Conservation (phyloP, 2,888 invertebrate genomes). For the Drosophila cracens region DNA sequence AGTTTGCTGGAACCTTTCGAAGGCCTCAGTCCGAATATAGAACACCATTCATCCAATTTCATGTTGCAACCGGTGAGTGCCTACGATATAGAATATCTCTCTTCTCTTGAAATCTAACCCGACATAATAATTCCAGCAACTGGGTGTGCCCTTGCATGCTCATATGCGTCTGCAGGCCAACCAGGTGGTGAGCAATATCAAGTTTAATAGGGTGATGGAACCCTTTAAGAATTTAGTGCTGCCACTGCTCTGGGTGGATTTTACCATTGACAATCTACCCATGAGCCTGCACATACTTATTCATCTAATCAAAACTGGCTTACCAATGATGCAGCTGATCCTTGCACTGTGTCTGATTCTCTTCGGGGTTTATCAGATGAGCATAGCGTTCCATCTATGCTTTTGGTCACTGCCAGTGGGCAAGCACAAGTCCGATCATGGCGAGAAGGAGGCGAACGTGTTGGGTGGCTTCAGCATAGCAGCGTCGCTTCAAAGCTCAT, state of each 20-base stretch:
- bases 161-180: conserved; percentile 90
- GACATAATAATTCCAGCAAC: conserved; percentile 84
- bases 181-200: conserved; percentile 88
- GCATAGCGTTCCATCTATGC: conserved; percentile 76
- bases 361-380: conserved; percentile 85
- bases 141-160: conserved; percentile 89
- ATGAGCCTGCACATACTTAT: conserved; percentile 85
- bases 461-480: conserved; percentile 35
- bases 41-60: conserved; percentile 86
- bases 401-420: conserved; percentile 71
- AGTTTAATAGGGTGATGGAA: conserved; percentile 87
- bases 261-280: conserved; percentile 85
- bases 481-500: conserved; percentile 42
- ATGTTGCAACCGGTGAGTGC: conserved; percentile 89
- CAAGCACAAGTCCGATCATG: conserved; percentile 24
- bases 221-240: conserved; percentile 88
- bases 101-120: neutral
- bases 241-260: conserved; percentile 90
- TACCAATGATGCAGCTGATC: conserved; percentile 86
- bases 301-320: conserved; percentile 86
- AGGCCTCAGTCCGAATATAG: conserved; percentile 88
- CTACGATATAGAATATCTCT: neutral
- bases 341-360: conserved; percentile 85
- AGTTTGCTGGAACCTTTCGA: conserved; percentile 86
- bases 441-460: conserved; percentile 38